A percentile compares a stretch with the other conserved stretches of the same genome.
Conservation (phyloP, 2,888 invertebrate genomes). For the Limnephilus marmoratus region DNA sequence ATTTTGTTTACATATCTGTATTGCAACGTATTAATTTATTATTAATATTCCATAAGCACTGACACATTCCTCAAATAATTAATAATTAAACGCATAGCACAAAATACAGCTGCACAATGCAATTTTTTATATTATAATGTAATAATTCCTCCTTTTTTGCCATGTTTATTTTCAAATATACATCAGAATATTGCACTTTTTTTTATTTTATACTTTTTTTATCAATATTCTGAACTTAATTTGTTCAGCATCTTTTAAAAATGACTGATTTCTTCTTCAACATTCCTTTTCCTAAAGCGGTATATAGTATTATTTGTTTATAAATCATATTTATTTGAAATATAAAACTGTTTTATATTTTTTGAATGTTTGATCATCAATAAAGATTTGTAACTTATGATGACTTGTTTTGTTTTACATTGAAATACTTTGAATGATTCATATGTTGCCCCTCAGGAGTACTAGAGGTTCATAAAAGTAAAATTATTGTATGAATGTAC, state of each 20-base stretch:
- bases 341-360: slow-evolving; percentile 9
- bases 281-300: neutral
- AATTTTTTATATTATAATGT: neutral
- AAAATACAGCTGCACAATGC: neutral
- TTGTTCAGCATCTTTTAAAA: neutral
- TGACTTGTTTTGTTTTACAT: too few relatives aligned
- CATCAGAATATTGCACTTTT: neutral
- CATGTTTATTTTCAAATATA: neutral
- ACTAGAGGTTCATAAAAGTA: too few relatives aligned
- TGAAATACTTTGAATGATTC: too few relatives aligned
- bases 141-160: neutral
- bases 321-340: slow-evolving; percentile 7
- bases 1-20: neutral
- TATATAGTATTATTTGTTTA: neutral
- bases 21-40: neutral
- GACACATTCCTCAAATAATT: neutral
- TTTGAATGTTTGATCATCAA: slow-evolving; percentile 3
- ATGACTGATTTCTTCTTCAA: slow-evolving; percentile 9
- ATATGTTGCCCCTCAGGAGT: too few relatives aligned
- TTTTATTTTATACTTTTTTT: neutral
- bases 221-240: neutral
- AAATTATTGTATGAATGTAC: too few relatives aligned
- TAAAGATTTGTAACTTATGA: neutral
- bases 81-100: neutral
- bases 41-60: neutral